phyloP scores from a whole-genome alignment of 2,797 vertebrate genomes.

The Heteromormyrus szaboi region DNA sequence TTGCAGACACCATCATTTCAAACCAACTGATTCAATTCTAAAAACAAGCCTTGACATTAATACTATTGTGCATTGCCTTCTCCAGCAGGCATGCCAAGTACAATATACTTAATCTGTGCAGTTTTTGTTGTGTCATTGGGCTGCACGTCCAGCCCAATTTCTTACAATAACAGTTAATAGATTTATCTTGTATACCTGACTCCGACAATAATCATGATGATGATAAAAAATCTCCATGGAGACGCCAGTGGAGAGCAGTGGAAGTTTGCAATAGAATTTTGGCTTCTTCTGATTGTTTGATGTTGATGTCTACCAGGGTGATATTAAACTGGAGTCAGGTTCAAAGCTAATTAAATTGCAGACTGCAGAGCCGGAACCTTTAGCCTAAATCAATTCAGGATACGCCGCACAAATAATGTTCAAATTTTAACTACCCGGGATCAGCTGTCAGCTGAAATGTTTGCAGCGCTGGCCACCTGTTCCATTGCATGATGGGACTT shows the following conservation, averaged over 20 bases:
- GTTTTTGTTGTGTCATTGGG: background rate
- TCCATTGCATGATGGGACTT: background rate
- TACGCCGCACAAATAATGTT: background rate
- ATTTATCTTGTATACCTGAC: background rate
- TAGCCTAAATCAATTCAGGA: background rate
- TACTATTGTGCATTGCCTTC: background rate
- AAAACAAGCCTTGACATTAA: background rate
- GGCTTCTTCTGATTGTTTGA: background rate
- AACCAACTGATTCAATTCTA: background rate
- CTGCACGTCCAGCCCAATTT: background rate
- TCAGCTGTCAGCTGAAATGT: background rate
- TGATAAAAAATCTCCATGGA: background rate
- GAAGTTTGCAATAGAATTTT: background rate
- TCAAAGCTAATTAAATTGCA: background rate
- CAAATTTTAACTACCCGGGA: background rate
- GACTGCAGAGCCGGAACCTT: background rate
- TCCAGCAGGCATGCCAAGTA: background rate
- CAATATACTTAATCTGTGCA: background rate
- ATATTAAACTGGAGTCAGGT: background rate
- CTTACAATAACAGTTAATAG: background rate
- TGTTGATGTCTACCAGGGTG: background rate
- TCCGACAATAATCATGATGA: background rate
- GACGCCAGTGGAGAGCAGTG: background rate
- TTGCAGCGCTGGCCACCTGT: background rate
- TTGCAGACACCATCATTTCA: background rate